A percentile compares a stretch with the other conserved stretches of the same genome.
These are phyloP conservation scores for Apantesis nais DNA, from an alignment of 2,888 invertebrate genomes.

Conservation along the genomic window DNA sequence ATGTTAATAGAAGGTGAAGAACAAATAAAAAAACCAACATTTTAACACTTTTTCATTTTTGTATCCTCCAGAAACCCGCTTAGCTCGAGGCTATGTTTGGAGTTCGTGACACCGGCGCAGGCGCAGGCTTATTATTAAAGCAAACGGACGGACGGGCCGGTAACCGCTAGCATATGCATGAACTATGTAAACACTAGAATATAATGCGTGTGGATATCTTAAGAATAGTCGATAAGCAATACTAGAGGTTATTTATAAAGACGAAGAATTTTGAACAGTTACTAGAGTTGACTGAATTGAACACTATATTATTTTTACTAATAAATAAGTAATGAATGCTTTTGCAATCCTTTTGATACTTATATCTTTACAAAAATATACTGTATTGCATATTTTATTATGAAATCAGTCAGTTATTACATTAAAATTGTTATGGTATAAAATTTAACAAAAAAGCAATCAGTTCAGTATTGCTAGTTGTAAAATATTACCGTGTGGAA, in stretches of 20 bases:
- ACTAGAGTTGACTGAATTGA: background rate
- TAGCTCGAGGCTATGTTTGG: conserved; percentile 72
- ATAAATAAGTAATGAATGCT: background rate
- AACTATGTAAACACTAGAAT: conserved; percentile 77
- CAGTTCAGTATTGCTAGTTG: background rate
- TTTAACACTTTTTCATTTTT: conserved; percentile 65
- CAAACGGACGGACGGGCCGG: conserved; percentile 77
- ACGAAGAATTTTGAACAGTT: background rate
- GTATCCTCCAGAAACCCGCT: conserved; percentile 55
- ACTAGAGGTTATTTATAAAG: background rate
- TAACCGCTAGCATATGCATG: conserved; percentile 81
- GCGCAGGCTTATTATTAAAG: conserved; percentile 80
- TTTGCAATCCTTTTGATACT: background rate
- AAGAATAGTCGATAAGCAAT: conserved; percentile 23
- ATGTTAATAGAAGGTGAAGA: conserved; percentile 22
- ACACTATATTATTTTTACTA: background rate
- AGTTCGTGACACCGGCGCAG: conserved; percentile 79
- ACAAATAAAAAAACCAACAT: conserved; percentile 36
- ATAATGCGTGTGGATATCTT: conserved; percentile 45
- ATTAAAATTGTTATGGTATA: background rate
- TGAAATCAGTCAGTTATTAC: background rate
- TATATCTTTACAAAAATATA: background rate
- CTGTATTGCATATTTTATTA: background rate
- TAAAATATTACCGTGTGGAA: background rate
- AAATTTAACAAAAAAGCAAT: background rate